phyloP scores from a whole-genome alignment of 2,888 invertebrate genomes.

The Automeris io region DNA sequence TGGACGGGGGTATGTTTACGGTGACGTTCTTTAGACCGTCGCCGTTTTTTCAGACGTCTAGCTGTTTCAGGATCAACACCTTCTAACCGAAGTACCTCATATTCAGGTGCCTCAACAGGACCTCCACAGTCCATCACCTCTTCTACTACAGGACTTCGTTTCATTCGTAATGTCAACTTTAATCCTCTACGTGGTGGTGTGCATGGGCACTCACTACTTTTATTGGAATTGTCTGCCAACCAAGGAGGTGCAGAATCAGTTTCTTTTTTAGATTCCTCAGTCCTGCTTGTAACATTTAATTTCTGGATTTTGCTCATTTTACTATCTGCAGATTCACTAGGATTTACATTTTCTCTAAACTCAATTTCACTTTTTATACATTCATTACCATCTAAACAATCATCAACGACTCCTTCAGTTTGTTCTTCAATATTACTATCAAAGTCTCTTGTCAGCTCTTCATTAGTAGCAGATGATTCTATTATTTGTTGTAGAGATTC shows the following conservation, averaged over 20 bases:
- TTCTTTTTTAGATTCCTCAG: constrained; percentile 60
- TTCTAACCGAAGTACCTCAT: constrained; percentile 89
- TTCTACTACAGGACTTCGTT: constrained; percentile 90
- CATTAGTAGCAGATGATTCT: constrained; percentile 30
- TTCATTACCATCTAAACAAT: constrained; percentile 50
- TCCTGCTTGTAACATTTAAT: constrained; percentile 47
- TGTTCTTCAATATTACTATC: constrained; percentile 41
- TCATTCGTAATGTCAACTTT: constrained; percentile 90
- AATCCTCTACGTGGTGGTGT: constrained; percentile 80
- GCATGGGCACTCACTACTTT: constrained; percentile 68
- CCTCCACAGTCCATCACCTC: constrained; percentile 86
- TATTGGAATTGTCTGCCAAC: constrained; percentile 65
- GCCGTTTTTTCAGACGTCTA: constrained; percentile 75
- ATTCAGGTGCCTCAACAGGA: constrained; percentile 86
- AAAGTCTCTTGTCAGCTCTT: constrained; percentile 32
- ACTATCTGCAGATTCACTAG: constrained; percentile 61
- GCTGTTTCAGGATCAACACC: constrained; percentile 80
- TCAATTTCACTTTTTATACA: constrained; percentile 67
- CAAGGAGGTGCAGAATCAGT: constrained; percentile 55
- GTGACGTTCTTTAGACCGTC: constrained; percentile 65
- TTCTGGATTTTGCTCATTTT: constrained; percentile 57
- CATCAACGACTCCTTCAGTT: constrained; percentile 33
- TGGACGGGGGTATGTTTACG: constrained; percentile 72
- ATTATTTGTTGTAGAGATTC: constrained; percentile 56
- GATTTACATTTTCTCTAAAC: constrained; percentile 73